Evolutionary conservation across 2,113 vertebrate species (phyloP).

Genomic region (Ptyas mucosa): DNA sequence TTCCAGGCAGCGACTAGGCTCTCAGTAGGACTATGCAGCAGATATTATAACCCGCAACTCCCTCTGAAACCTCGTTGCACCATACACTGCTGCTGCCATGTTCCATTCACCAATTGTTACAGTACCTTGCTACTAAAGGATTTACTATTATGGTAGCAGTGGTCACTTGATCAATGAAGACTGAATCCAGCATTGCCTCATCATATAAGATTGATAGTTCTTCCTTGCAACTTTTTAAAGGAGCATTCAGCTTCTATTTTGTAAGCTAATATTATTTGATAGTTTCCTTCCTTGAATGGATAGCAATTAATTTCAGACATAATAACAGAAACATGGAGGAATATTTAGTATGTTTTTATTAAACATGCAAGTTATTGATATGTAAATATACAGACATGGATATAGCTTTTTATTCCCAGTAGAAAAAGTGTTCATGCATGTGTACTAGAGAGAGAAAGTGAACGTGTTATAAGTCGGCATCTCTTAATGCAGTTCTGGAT

Average conservation of each 20-base stretch:
- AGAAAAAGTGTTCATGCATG: not conserved
- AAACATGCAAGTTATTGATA: not conserved
- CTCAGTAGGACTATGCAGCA: not conserved
- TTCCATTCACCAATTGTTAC: not conserved
- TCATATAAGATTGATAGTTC: not conserved
- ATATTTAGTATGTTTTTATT: not conserved
- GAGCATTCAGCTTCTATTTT: not conserved
- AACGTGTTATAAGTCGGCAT: not conserved
- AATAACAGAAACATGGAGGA: not conserved
- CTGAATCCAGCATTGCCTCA: not conserved
- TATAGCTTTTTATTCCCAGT: not conserved
- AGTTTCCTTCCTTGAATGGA: not conserved
- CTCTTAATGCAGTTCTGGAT: not conserved
- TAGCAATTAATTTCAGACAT: not conserved
- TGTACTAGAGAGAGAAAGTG: not conserved
- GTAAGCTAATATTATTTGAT: not conserved
- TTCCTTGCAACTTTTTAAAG: not conserved
- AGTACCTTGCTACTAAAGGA: not conserved
- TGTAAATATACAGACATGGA: not conserved
- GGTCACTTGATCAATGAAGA: not conserved
- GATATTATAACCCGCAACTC: not conserved
- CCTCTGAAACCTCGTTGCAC: not conserved
- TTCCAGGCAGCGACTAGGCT: not conserved
- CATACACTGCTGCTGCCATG: not conserved
- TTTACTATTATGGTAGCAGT: conserved; percentile 2